phyloP scores from a whole-genome alignment of 2,113 vertebrate genomes.

The Sisor rabdophorus region DNA sequence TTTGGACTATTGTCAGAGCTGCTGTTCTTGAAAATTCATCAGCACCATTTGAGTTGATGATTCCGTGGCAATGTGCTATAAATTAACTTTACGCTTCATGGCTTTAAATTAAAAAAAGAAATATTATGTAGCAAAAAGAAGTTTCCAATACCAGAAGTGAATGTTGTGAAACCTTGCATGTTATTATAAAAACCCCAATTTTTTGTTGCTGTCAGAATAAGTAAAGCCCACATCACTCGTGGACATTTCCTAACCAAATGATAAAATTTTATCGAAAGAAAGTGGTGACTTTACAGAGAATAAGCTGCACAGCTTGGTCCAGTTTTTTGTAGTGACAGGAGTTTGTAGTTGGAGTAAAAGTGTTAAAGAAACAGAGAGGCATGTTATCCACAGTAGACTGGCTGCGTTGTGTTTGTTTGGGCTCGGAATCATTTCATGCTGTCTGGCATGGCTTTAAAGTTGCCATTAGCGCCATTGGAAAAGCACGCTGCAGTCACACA shows the following conservation, averaged over 20 bases:
- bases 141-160: neutral
- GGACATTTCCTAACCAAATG: slow-evolving; percentile 3
- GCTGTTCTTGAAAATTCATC: neutral
- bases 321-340: neutral
- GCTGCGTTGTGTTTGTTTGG: slow-evolving; percentile 52
- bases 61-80: neutral
- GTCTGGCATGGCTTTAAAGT: slow-evolving; percentile 8
- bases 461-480: neutral
- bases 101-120: neutral
- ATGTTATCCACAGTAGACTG: slow-evolving; percentile 21
- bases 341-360: neutral
- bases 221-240: neutral
- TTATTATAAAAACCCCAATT: neutral
- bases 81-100: neutral
- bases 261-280: neutral
- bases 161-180: neutral
- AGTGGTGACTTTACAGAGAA: neutral
- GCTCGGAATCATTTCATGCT: slow-evolving; percentile 53
- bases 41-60: neutral
- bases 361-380: neutral
- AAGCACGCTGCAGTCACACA: neutral
- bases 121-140: neutral
- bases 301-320: neutral
- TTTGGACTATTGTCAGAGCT: neutral
- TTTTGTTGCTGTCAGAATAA: neutral